Evolutionary conservation across 2,797 vertebrate genomes (phyloP).

Genomic region (Vipera ursinii): DNA sequence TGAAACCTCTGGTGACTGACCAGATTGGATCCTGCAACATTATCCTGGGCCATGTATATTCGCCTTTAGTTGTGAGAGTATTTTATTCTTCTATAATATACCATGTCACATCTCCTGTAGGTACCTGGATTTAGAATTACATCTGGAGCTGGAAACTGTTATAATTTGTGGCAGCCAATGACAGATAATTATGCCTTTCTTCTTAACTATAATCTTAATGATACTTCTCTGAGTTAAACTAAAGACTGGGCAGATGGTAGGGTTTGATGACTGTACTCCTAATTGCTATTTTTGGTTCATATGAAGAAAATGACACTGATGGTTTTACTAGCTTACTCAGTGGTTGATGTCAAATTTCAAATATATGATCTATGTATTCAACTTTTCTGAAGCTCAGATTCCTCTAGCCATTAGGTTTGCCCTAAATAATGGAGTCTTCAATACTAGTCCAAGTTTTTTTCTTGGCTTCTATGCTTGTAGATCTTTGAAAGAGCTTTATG

Average conservation of each 20-base stretch:
- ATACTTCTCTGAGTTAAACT: slow-evolving; percentile 13
- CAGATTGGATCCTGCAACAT: neutral
- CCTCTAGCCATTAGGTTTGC: neutral
- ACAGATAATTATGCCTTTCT: slow-evolving; percentile 9
- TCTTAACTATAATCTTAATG: slow-evolving; percentile 18
- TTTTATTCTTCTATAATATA: neutral
- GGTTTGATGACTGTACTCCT: neutral
- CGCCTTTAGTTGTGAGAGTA: neutral
- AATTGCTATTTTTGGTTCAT: neutral
- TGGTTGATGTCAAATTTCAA: slow-evolving; percentile 2
- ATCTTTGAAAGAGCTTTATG: neutral
- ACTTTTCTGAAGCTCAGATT: neutral
- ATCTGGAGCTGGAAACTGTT: neutral
- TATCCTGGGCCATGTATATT: neutral
- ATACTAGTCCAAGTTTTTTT: neutral
- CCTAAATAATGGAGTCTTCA: neutral
- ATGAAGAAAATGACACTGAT: neutral
- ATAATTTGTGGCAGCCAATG: slow-evolving; percentile 14
- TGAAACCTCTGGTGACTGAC: neutral
- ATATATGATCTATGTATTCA: neutral
- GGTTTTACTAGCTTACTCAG: neutral
- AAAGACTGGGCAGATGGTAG: slow-evolving; percentile 14
- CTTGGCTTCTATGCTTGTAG: accelerated
- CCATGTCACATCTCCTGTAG: neutral
- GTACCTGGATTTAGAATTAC: slow-evolving; percentile 8